Base-by-base conservation (phyloP, 2,113 vertebrate species). In the Mirza zaza region DNA sequence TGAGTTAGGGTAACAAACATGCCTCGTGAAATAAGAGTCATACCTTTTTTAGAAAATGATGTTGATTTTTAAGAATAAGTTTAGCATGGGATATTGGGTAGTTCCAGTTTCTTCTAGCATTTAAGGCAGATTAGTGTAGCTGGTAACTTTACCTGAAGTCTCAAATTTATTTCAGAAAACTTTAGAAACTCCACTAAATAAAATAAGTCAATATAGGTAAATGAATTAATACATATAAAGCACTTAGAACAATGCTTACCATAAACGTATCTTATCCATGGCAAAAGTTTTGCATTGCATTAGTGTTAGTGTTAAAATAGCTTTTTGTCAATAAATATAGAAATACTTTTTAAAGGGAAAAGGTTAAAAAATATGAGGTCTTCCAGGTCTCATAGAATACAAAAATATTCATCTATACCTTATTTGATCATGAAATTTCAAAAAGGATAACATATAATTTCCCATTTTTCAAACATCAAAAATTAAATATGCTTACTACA, bases 141-240 rank as follows among this genome's bases (percentile, higher is more conserved):
- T 50, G 59, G 7, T 95, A 89, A 86, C 29, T n/a, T 90, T n/a
- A 87, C 1, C 17, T 93, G 65, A 81, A 65, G n/a, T 59, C 34
- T 93, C n/a, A 87, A 96, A 86, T 6, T 18, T 29, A 83, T 57
- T 86, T 91, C 32, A 93, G 79, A 81, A 94, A 73, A 11, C 25
- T 67, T 93, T 93, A 77, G 15, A 55, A 86, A 76, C 14, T 21
- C 17, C 10, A 36, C 11, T 71, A 88, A 89, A 45, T 52, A 83
- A 85, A 90, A 71, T 27, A 4, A 93, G 13, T 92, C 21, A 83
- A 52, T 92, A 20, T 20, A 80, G 25, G 25, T 75, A 81, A 80
- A 59, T 95, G 61, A 93, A 0, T 68, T 87, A 90, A 83, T 67
- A 76, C 6, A 45, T 55, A 6, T 85, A 83, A 93, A 83, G 68